These are phyloP conservation scores for Falco concolor DNA, from an alignment of 2,797 vertebrate species.

Conservation along the genomic window DNA sequence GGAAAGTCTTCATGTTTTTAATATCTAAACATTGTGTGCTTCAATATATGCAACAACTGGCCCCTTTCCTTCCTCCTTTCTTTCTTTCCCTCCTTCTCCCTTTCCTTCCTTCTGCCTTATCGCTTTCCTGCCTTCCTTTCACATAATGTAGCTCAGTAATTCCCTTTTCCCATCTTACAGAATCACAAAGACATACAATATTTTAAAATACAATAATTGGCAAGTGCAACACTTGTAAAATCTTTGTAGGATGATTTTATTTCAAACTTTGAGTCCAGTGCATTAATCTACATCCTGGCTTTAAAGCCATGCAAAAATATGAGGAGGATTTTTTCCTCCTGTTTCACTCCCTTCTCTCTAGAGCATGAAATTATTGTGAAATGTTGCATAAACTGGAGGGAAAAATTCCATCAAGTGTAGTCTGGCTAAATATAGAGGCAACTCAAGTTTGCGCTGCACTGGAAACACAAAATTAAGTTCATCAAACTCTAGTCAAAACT, in stretches of 20 bases:
- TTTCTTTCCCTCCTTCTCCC: neutral
- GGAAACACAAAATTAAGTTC: neutral
- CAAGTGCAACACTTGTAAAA: neutral
- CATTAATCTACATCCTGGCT: neutral
- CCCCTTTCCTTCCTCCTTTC: neutral
- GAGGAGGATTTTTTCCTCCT: neutral
- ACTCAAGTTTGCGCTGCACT: neutral
- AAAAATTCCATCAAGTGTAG: neutral
- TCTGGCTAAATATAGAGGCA: neutral
- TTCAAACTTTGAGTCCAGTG: neutral
- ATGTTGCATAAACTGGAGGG: neutral
- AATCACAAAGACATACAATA: neutral
- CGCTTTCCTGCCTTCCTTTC: neutral
- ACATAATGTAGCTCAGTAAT: neutral
- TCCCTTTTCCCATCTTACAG: neutral
- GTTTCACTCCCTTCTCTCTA: neutral
- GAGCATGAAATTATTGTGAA: constrained; percentile 4
- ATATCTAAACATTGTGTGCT: neutral
- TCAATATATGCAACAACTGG: neutral
- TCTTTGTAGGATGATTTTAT: neutral
- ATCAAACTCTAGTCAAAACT: neutral
- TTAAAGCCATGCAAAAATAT: neutral
- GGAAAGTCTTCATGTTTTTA: constrained; percentile 19
- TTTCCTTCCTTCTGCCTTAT: neutral
- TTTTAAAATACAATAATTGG: neutral